Evolutionary conservation across 2,113 vertebrate genomes (phyloP), one percentile per base, ranked within the genome.

Genomic region (Thomomys bottae): DNA sequence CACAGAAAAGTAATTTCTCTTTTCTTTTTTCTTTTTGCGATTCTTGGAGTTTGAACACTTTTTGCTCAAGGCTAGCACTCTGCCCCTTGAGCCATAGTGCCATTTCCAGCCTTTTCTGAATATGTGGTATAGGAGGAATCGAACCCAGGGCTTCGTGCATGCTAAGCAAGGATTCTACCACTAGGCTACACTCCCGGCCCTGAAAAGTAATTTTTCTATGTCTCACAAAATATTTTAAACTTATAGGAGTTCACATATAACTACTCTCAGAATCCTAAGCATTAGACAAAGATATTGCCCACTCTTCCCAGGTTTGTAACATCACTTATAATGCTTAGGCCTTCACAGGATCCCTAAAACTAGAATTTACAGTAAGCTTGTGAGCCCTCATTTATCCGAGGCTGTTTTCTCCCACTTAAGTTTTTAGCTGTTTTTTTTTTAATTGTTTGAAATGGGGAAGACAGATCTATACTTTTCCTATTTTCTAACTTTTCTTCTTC

Each of bases 151-250:
- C n/a, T n/a, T n/a, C n/a, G n/a, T n/a, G n/a, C n/a, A n/a, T n/a
- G n/a, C n/a, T n/a, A n/a, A n/a, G n/a, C n/a, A n/a, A n/a, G n/a
- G n/a, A n/a, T n/a, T n/a, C n/a, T n/a, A n/a, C n/a, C n/a, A n/a
- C n/a, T n/a, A n/a, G n/a, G n/a, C n/a, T n/a, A n/a, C n/a, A n/a
- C n/a, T n/a, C n/a, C n/a, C n/a, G n/a, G n/a, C n/a, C n/a, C n/a
- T n/a, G n/a, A n/a, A n/a, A n/a, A n/a, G n/a, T 30, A 32, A 32
- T 90, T 91, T 91, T n/a, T 18, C 26, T 89, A 61, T 11, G 75
- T 66, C 90, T 82, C 18, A 64, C 21, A 57, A 87, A 89, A 76
- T 5, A 70, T 84, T 91, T 84, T 49, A 89, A 82, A 70, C 21
- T 66, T 72, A 59, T 32, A 91, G 38, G 5, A 14, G 3, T 15